A percentile compares a stretch with the other conserved stretches of the same genome.
phyloP scores from a whole-genome alignment of 2,113 vertebrate species.

The Salvelinus fontinalis region DNA sequence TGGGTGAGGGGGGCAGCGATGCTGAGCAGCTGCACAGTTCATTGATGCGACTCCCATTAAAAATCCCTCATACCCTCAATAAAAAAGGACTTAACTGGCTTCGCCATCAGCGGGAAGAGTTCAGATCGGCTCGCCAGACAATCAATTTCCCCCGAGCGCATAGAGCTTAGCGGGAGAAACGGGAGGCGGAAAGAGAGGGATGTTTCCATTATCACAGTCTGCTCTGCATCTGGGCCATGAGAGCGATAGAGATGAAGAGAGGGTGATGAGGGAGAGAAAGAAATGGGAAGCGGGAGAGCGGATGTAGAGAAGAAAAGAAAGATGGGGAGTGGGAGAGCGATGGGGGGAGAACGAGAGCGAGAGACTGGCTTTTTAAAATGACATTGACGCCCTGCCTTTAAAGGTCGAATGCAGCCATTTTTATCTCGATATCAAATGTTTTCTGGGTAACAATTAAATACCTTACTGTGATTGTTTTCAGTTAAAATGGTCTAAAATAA shows the following conservation, averaged over 20 bases:
- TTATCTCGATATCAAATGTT: too few relatives aligned
- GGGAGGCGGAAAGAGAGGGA: slow-evolving; percentile 64
- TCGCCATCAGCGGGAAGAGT: slow-evolving; percentile 66
- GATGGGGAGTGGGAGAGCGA: background rate
- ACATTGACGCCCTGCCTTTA: slow-evolving; percentile 76
- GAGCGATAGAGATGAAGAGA: slow-evolving; percentile 24
- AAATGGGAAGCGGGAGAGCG: slow-evolving; percentile 49
- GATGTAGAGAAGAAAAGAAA: slow-evolving; percentile 2
- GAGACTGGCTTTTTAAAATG: slow-evolving; percentile 72
- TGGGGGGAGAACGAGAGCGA: background rate
- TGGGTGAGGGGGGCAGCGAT: slow-evolving; percentile 36
- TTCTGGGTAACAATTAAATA: too few relatives aligned
- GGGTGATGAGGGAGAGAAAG: slow-evolving; percentile 50
- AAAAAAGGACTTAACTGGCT: slow-evolving; percentile 80
- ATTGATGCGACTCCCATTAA: slow-evolving; percentile 80
- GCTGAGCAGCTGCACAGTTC: slow-evolving; percentile 72
- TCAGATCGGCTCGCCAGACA: slow-evolving; percentile 79
- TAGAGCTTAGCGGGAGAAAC: slow-evolving; percentile 73
- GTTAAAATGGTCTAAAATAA: too few relatives aligned
- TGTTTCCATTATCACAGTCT: slow-evolving; percentile 77
- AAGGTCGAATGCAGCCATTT: slow-evolving; percentile 21
- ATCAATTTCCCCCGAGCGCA: slow-evolving; percentile 79
- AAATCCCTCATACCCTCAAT: slow-evolving; percentile 79
- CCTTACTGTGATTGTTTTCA: too few relatives aligned
- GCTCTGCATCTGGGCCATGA: slow-evolving; percentile 60